Base-by-base conservation (phyloP, 2,888 invertebrate species). In the Tetragonisca angustula region DNA sequence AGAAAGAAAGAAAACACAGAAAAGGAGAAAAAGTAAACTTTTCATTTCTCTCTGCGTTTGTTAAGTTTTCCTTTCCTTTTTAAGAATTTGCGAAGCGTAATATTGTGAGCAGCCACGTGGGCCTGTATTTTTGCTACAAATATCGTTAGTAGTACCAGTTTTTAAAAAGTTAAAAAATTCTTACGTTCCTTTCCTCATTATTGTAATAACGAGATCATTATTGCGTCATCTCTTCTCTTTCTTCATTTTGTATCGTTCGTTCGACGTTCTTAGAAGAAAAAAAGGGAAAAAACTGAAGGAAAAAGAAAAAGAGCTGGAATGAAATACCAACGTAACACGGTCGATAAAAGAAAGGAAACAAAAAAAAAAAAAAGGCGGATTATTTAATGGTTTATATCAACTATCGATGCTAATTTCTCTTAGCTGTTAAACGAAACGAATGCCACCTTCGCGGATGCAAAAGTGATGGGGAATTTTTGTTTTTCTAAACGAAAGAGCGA, bases 71-170 rank as follows among this genome's bases (percentile, higher is more conserved):
- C 61, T 76, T 79, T 81, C 74, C 67, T 83, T 72, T 43, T 78
- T 73, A 69, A 76, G 69, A 64, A 79, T 76, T 82, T 82, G 82
- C 85, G 76, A 62, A 82, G 75, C 74, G 71, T 83, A 73, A 43
- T 79, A 78, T 76, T 80, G 79, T 79, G 85, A 79, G 78, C 78
- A 83, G 85, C 77, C 85, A 75, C 67, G 87, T 81, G 89, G 43
- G 85, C 88, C 80, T 85, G 84, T 89, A 89, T 89, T 89, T 89
- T 89, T 89, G 89, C 89, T 89, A 89, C 88, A 88, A 87, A 87
- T 89, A 89, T 89, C 86, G 81, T 83, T 85, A 73, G 82, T 70
- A 80, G 84, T 86, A 77, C 71, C 72, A 71, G 71, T 73, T 69
- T 78, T 81, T 74, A 67, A 71, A 61, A 49, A 78, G 67, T 65